Conservation (phyloP, 2,888 invertebrate species). For the Diaprepes abbreviatus region DNA sequence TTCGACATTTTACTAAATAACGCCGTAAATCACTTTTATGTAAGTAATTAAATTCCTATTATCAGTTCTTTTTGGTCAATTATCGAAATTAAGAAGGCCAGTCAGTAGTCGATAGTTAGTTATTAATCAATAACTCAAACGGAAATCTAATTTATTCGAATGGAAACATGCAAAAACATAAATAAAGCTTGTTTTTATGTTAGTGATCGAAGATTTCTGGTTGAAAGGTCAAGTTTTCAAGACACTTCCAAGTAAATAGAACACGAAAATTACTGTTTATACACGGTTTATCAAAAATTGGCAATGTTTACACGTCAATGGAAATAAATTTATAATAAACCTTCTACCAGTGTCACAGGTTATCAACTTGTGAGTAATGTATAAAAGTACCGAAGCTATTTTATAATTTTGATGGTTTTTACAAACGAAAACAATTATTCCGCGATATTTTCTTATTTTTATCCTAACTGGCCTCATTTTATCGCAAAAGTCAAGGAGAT, state of each 20-base stretch:
- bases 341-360: not conserved
- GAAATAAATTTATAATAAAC: not conserved
- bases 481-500: too few species aligned
- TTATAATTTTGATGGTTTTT: not conserved
- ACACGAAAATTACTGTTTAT: not conserved
- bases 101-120: too few species aligned
- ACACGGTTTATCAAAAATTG: not conserved
- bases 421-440: not conserved
- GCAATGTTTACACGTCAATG: not conserved
- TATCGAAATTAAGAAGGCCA: too few species aligned
- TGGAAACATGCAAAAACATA: not conserved
- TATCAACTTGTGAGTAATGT: not conserved
- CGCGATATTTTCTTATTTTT: too few species aligned
- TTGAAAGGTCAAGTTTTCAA: not conserved
- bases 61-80: too few species aligned
- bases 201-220: not conserved
- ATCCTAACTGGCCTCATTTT: too few species aligned
- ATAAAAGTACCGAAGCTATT: not conserved
- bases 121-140: not conserved
- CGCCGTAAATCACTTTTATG: too few species aligned
- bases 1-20: too few species aligned
- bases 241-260: not conserved
- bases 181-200: not conserved
- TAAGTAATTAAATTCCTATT: too few species aligned
- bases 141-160: not conserved